Conservation (phyloP, 1,140 invertebrate species). For the Oryzaephilus surinamensis region DNA sequence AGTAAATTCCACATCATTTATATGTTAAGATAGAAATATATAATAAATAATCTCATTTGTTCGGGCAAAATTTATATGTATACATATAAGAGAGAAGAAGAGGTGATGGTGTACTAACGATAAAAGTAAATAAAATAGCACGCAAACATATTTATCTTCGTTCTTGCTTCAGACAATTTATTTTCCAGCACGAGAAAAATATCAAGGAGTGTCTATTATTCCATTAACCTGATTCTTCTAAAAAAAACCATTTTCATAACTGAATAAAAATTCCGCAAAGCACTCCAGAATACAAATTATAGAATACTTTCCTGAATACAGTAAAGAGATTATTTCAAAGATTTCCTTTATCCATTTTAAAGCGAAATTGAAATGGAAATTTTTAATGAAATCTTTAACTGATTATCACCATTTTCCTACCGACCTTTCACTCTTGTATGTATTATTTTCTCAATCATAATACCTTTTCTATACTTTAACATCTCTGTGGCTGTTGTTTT, state of each 20-base stretch:
- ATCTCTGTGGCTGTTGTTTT: no score
- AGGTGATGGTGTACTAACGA: slow-evolving; percentile 1
- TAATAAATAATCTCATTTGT: slow-evolving; percentile 13
- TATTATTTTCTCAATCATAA: no score
- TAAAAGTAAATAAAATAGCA: slow-evolving; percentile 12
- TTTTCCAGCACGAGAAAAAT: slow-evolving; percentile 11
- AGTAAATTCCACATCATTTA: slow-evolving; percentile 9
- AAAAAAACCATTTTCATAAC: slow-evolving; percentile 16
- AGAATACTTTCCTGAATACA: slow-evolving; percentile 21
- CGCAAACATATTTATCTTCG: slow-evolving; percentile 13
- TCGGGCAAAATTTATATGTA: slow-evolving; percentile 1
- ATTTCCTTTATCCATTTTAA: slow-evolving; percentile 21
- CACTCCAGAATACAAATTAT: slow-evolving; percentile 25
- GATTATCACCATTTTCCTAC: slow-evolving; percentile 15
- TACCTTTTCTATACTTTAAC: no score
- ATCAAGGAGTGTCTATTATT: slow-evolving; percentile 20
- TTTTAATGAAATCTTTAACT: slow-evolving; percentile 22
- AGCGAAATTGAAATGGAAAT: slow-evolving; percentile 24
- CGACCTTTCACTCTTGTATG: not conserved
- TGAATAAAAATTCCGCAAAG: slow-evolving; percentile 22
- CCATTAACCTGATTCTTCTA: slow-evolving; percentile 20
- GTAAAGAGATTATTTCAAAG: slow-evolving; percentile 23
- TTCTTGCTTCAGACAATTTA: slow-evolving; percentile 10
- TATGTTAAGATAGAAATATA: slow-evolving; percentile 8
- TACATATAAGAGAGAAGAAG: slow-evolving; percentile 6